phyloP scores from a whole-genome alignment of 2,888 invertebrate genomes.

The Tupiocoris notatus region DNA sequence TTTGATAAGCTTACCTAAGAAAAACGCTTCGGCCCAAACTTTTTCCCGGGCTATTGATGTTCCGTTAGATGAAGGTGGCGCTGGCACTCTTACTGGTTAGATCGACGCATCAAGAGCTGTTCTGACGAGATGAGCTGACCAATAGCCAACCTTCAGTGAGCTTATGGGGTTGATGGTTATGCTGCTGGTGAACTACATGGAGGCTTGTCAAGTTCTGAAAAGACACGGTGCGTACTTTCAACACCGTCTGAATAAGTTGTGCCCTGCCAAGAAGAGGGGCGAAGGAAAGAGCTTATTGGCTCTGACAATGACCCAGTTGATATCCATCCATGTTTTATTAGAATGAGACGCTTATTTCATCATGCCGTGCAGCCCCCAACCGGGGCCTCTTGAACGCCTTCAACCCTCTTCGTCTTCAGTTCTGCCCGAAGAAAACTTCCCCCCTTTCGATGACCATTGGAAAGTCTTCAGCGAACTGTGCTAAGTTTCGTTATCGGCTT shows the following conservation, averaged over 20 bases:
- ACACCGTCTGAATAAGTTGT: constrained; percentile 20
- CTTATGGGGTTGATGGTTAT: background rate
- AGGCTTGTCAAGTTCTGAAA: background rate
- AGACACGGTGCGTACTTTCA: background rate
- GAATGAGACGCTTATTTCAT: constrained; percentile 30
- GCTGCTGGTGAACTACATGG: background rate
- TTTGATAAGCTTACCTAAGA: no score
- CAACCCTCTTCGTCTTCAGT: background rate
- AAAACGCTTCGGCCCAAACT: no score
- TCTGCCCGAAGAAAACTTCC: background rate
- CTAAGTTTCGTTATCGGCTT: background rate
- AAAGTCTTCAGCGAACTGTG: background rate
- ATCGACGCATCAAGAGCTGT: background rate
- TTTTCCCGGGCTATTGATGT: no score
- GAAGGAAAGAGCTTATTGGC: constrained; percentile 22
- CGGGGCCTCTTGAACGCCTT: constrained; percentile 2
- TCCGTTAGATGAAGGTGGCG: no score
- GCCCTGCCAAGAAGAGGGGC: background rate
- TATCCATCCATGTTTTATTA: constrained; percentile 34
- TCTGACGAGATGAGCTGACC: background rate
- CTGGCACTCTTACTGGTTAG: background rate
- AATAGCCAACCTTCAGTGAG: background rate
- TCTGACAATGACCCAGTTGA: constrained; percentile 32
- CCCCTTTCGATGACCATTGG: background rate
- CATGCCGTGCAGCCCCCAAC: constrained; percentile 13